Percentiles rank a stretch among this genome's conserved stretches.
Evolutionary conservation across 92 coral and sea anemone genomes (phyloP).

Genomic region (Porites evermanni): DNA sequence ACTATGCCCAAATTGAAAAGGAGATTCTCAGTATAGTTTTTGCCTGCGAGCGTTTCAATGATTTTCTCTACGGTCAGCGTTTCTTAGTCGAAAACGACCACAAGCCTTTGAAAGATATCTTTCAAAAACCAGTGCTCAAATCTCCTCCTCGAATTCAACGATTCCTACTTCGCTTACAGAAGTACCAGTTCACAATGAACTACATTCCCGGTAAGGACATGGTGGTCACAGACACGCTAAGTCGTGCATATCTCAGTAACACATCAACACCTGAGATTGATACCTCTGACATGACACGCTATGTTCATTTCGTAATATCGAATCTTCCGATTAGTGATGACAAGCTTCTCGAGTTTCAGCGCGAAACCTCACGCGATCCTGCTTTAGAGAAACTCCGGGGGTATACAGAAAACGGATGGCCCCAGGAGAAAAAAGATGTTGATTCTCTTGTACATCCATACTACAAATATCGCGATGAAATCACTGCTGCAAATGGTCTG

Average conservation of each 20-base stretch:
- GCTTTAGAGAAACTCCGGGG: slow-evolving; percentile 13
- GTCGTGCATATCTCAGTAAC: slow-evolving; percentile 8
- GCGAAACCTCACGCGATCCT: slow-evolving; percentile 22
- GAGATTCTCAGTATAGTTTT: slow-evolving; percentile 35
- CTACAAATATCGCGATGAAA: no score
- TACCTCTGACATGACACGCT: slow-evolving; percentile 22
- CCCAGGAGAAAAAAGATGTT: slow-evolving; percentile 20
- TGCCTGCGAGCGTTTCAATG: slow-evolving; percentile 42
- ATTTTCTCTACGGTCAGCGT: no score
- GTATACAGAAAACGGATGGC: slow-evolving; percentile 31
- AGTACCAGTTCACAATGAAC: neutral
- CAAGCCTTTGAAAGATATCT: neutral
- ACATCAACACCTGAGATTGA: slow-evolving; percentile 31
- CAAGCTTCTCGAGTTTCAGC: slow-evolving; percentile 44
- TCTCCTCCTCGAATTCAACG: slow-evolving; percentile 18
- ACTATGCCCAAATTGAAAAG: slow-evolving; percentile 55
- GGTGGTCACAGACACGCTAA: slow-evolving; percentile 10
- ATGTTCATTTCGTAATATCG: slow-evolving; percentile 24
- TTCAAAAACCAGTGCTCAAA: slow-evolving; percentile 30
- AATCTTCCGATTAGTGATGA: slow-evolving; percentile 51
- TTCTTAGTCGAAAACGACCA: no score
- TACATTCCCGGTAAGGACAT: slow-evolving; percentile 2
- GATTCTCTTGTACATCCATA: neutral
- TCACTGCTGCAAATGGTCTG: no score
- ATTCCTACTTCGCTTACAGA: slow-evolving; percentile 9